Evolutionary conservation across 2,888 invertebrate genomes (phyloP), one percentile per base, ranked within the genome.

Genomic region (Bembecia ichneumoniformis): DNA sequence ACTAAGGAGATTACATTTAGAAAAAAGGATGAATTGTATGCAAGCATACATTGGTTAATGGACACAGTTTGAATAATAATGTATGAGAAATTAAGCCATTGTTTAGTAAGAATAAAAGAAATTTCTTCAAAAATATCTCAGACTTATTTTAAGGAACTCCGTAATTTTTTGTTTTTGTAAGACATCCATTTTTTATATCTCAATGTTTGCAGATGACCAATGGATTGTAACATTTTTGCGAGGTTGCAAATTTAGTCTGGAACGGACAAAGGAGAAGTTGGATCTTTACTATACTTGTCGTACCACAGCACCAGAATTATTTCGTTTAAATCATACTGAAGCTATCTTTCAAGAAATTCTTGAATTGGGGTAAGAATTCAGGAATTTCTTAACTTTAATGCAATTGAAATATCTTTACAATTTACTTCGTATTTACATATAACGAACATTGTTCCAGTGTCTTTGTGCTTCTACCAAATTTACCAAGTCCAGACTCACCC

Each of bases 161-260:
- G 3, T 20, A 20, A 20, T 20, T 20, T 20, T 17, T 17, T 17
- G 1, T 17, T 17, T 17, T 17, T 2, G 17, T 17, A 17, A 17
- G 17, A n/a, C n/a, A n/a, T n/a, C 1, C 20, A 20, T 5, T 5
- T 20, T 20, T 20, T 20, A 20, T 20, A 1, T 5, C 20, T 5
- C 3, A 40, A 40, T 10, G 5, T 49, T 66, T 74, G 16, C 64
- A 88, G 91, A 90, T 68, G 90, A 91, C 58, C 91, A 91, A 70
- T 90, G 90, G 80, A 62, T 92, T 47, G 60, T 90, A 4, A 74
- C 88, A 1, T 92, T 91, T 66, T 73, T 92, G 14, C 82, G 92
- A 7, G 91, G 91, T 35, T 90, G 90, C 62, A 92, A 92, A 68
- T 91, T 84, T 66, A 91, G 91, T 56, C 66, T 92, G 61, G 90